Conservation (phyloP, 2,797 vertebrate species). For the Garrulus glandarius region DNA sequence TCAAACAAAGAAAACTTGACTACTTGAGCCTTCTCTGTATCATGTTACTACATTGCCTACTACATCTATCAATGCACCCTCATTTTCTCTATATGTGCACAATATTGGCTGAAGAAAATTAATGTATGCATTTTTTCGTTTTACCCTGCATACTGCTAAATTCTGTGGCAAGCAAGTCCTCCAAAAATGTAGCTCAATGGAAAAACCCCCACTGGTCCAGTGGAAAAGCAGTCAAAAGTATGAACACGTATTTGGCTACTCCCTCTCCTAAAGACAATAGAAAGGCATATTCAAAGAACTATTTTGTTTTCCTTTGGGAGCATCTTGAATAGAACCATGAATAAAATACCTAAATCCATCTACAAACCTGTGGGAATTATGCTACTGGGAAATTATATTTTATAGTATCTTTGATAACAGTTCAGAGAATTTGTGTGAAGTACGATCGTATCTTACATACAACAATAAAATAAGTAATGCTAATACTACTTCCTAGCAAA, state of each 20-base stretch:
- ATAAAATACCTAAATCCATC: not conserved
- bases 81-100: not conserved
- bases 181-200: not conserved
- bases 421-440: not conserved
- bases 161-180: not conserved
- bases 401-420: not conserved
- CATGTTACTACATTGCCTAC: not conserved
- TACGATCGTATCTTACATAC: not conserved
- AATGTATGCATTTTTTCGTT: not conserved
- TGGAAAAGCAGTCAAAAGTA: not conserved
- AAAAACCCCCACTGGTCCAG: accelerated
- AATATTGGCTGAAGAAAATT: not conserved
- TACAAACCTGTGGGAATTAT: not conserved
- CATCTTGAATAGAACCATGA: not conserved
- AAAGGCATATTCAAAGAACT: not conserved
- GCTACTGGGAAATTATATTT: not conserved
- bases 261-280: not conserved
- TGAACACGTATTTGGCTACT: not conserved
- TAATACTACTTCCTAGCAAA: not conserved
- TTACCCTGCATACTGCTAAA: not conserved
- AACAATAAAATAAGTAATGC: not conserved
- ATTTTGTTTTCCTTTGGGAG: not conserved
- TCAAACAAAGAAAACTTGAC: not conserved
- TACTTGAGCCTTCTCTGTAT: not conserved
- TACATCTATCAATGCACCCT: not conserved